Base-by-base conservation (phyloP, 2,888 invertebrate genomes). In the Eupithecia vulgata region DNA sequence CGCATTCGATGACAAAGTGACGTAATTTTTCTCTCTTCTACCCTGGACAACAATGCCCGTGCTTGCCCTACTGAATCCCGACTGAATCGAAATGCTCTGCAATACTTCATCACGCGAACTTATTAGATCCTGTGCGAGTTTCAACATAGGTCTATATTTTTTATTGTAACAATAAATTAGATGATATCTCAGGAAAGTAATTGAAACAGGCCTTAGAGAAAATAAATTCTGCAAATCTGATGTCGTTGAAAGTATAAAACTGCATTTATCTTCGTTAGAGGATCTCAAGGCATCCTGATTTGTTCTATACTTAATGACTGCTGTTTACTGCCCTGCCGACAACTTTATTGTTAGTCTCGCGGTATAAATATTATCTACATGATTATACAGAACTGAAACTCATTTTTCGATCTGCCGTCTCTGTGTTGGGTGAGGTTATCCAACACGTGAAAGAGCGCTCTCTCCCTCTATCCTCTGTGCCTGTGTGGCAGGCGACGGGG, bases 321-420 rank as follows among this genome's bases (percentile, higher is more conserved):
- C 68, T 76, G 84, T 89, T 88, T 88, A 89, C 83, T 83, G 84
- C 83, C 82, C 80, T 81, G 83, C 82, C 84, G 86, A 88, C 87
- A 89, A 86, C 81, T 90, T 90, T 90, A 90, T 87, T 88, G 84
- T 87, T 78, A 79, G 81, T 68, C 65, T 72, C 34, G 35, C 57
- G 35, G 62, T 71, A 69, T 52, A 42, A 65, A 74, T n/a, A 37
- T 10, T n/a, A 37, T 10, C 21, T 15, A 25, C 5, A 1, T 42
- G 61, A 34, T 61, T 5, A 42, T 35, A 42, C 57, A 68, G 74
- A 74, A 68, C 25, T 34, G 65, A 68, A 74, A 15, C 68, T 66
- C 30, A 64, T 57, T 67, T 52, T 35, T 67, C 25, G 12, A 25
- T 57, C 25, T 57, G 10, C 4, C 4, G n/a, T 10, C 4, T 8